phyloP scores from a whole-genome alignment of 2,888 invertebrate genomes.

The Arenicola marina region DNA sequence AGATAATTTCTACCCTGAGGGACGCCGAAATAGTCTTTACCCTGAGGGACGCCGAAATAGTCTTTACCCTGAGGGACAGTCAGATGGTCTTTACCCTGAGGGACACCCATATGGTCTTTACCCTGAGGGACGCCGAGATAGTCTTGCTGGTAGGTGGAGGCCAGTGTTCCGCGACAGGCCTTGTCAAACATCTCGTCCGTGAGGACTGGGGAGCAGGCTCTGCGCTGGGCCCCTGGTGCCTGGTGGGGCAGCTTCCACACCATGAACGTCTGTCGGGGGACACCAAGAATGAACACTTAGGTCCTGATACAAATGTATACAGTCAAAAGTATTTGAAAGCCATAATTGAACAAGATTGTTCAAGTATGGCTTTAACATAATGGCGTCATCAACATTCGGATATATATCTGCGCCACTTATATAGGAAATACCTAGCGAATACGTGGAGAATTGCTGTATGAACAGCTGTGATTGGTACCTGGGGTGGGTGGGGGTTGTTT shows the following conservation, averaged over 20 bases:
- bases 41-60: constrained; percentile 53
- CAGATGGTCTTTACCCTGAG: too few species aligned
- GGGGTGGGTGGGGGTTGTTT: constrained; percentile 51
- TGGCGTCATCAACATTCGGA: neutral
- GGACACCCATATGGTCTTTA: constrained; percentile 30
- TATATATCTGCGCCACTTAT: neutral
- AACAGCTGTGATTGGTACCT: constrained; percentile 34
- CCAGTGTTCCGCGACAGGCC: constrained; percentile 46
- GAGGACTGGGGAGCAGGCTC: constrained; percentile 29
- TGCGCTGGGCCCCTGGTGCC: constrained; percentile 25
- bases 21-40: constrained; percentile 37
- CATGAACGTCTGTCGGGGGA: constrained; percentile 43
- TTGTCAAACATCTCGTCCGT: constrained; percentile 48
- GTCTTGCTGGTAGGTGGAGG: constrained; percentile 52
- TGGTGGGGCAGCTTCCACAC: constrained; percentile 51
- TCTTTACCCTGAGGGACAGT: too few species aligned
- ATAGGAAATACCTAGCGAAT: too few species aligned
- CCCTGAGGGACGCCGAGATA: constrained; percentile 54
- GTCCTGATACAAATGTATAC: neutral
- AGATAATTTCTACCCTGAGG: too few species aligned
- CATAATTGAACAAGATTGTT: too few species aligned
- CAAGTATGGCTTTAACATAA: too few species aligned
- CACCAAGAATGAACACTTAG: neutral
- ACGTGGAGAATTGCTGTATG: too few species aligned
- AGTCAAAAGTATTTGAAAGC: too few species aligned